These are phyloP conservation scores for Brachyistius frenatus DNA, from an alignment of 2,113 vertebrate genomes.

Conservation along the genomic window DNA sequence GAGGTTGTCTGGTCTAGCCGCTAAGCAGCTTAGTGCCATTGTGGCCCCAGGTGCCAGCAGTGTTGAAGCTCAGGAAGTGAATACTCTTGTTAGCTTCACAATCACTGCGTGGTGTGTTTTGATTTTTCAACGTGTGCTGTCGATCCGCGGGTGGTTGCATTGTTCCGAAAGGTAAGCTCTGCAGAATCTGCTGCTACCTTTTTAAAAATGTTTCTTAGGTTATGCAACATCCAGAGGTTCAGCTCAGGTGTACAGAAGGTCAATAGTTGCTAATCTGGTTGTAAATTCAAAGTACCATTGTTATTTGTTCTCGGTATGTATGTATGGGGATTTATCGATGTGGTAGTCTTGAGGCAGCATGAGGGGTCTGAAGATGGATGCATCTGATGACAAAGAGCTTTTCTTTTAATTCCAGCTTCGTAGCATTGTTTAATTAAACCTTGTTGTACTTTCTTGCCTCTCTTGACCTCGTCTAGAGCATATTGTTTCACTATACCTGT, in stretches of 20 bases:
- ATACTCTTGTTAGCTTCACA: slow-evolving; percentile 41
- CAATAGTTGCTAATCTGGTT: neutral
- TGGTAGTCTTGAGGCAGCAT: neutral
- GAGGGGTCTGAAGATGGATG: no score
- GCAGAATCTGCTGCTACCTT: neutral
- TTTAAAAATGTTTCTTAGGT: neutral
- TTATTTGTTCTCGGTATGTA: neutral
- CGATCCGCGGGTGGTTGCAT: neutral
- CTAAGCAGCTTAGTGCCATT: slow-evolving; percentile 72
- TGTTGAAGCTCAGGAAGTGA: slow-evolving; percentile 52
- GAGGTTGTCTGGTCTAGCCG: slow-evolving; percentile 64
- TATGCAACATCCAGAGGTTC: neutral
- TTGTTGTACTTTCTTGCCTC: no score
- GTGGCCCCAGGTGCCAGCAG: slow-evolving; percentile 58
- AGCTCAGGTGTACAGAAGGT: neutral
- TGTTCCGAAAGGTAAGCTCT: neutral
- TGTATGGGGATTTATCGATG: neutral
- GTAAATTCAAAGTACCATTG: no score
- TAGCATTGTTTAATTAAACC: no score
- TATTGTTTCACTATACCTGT: neutral
- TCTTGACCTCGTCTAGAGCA: no score
- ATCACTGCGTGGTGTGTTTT: slow-evolving; percentile 23
- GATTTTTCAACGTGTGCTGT: slow-evolving; percentile 22
- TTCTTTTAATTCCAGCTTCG: no score
- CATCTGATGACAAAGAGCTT: no score